These are phyloP conservation scores for Calcarius lapponicus DNA, from an alignment of 2,797 vertebrate species.

Conservation along the genomic window DNA sequence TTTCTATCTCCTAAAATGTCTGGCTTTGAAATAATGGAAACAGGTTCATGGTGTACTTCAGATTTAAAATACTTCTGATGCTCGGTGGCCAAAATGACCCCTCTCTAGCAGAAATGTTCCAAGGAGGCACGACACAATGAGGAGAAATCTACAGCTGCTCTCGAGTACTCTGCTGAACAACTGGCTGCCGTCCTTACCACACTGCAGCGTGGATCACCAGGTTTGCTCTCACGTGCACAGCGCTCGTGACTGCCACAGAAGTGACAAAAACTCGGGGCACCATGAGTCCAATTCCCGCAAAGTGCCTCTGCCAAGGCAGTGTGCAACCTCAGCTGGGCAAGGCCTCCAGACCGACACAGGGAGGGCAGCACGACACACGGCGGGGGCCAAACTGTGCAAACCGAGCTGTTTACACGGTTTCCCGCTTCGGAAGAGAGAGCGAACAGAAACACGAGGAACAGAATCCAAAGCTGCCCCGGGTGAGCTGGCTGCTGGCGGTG, in stretches of 20 bases:
- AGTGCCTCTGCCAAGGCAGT: not conserved
- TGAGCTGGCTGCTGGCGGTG: slow-evolving; percentile 11
- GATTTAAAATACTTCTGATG: not conserved
- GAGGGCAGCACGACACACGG: slow-evolving; percentile 41
- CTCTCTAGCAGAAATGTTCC: not conserved
- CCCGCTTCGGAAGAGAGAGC: slow-evolving; percentile 42
- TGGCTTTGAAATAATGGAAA: not conserved
- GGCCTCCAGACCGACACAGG: not conserved
- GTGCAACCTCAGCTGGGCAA: not conserved
- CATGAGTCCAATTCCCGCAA: not conserved
- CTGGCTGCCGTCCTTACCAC: not conserved
- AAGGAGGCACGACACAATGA: not conserved
- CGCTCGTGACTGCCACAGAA: not conserved
- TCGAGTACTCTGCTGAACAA: not conserved
- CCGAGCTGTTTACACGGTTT: slow-evolving; percentile 56
- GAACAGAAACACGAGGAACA: slow-evolving; percentile 46
- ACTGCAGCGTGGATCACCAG: not conserved
- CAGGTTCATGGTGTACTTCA: not conserved
- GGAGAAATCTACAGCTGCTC: not conserved
- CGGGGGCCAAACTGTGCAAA: slow-evolving; percentile 45
- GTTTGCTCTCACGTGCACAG: not conserved
- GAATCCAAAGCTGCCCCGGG: slow-evolving; percentile 59
- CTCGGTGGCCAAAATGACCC: not conserved
- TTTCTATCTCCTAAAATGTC: not conserved
- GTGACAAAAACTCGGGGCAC: not conserved